Evolutionary conservation across 92 coral and sea anemone genomes (phyloP).

Genomic region (Bergia puertoricense): DNA sequence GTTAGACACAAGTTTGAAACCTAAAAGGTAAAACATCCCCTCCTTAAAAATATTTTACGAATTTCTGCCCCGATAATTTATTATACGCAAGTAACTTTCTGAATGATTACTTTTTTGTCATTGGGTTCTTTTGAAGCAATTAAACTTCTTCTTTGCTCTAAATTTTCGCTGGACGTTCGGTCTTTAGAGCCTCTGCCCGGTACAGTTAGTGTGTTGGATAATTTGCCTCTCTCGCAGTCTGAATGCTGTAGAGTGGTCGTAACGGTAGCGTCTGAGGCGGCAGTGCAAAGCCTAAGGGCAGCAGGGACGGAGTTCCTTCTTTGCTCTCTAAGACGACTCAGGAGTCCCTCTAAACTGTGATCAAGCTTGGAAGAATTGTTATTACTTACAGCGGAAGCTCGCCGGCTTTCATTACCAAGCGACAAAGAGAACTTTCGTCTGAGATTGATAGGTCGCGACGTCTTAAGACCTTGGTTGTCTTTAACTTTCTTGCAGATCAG

Average conservation of each 20-base stretch:
- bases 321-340: constrained; percentile 21
- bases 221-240: constrained; percentile 16
- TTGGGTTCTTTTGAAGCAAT: constrained; percentile 9
- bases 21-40: neutral
- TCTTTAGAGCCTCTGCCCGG: neutral
- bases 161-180: constrained; percentile 17
- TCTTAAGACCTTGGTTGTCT: constrained; percentile 44
- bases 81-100: constrained; percentile 16
- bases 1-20: neutral
- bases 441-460: constrained; percentile 6
- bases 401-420: constrained; percentile 7
- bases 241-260: constrained; percentile 21
- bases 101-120: neutral
- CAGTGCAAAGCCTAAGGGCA: constrained; percentile 32
- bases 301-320: constrained; percentile 61
- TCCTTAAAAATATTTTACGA: too few species aligned
- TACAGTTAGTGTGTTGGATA: neutral
- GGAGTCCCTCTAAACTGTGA: constrained; percentile 29
- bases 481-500: constrained; percentile 80
- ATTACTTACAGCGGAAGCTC: constrained; percentile 13
- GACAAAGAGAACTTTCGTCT: constrained; percentile 35
- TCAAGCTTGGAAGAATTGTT: constrained; percentile 15
- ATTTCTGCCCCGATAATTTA: too few species aligned
- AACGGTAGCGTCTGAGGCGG: neutral
- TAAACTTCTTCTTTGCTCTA: constrained; percentile 25